Percentiles rank a stretch among this genome's conserved stretches.
These are phyloP conservation scores for Fopius arisanus DNA, from an alignment of 1,140 invertebrate genomes.

Conservation along the genomic window DNA sequence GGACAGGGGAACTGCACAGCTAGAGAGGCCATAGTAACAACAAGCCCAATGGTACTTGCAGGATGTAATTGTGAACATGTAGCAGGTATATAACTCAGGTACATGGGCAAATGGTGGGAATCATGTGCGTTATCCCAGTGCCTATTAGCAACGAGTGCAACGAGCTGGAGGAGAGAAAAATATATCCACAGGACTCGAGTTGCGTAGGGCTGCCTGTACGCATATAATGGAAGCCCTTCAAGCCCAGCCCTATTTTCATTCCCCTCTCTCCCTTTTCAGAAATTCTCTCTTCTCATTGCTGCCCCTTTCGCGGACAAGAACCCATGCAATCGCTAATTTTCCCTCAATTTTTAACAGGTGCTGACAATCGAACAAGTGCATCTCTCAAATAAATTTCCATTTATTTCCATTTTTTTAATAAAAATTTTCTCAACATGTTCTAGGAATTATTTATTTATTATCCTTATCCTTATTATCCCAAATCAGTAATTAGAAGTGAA, in stretches of 20 bases:
- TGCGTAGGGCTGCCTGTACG: constrained; percentile 45
- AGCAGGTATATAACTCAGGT: constrained; percentile 6
- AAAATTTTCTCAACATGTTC: too few species aligned
- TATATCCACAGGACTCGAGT: constrained; percentile 43
- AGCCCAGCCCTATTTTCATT: constrained; percentile 44
- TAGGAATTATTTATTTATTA: too few species aligned
- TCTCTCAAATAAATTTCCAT: too few species aligned
- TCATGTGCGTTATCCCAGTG: constrained; percentile 3
- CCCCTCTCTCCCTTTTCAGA: background rate
- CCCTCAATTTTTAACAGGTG: background rate
- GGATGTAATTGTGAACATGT: constrained; percentile 15
- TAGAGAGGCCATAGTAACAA: constrained; percentile 3
- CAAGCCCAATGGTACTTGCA: constrained; percentile 3
- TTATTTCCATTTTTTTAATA: too few species aligned
- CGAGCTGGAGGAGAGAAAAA: background rate
- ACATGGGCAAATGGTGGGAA: background rate
- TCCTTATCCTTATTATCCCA: too few species aligned
- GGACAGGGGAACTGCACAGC: background rate
- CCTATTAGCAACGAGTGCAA: constrained; percentile 47
- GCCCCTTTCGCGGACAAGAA: background rate
- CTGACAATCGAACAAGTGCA: background rate
- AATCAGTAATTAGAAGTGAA: too few species aligned
- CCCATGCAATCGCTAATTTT: background rate
- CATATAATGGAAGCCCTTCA: constrained; percentile 59
- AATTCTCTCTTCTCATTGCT: background rate